Evolutionary conservation across 2,113 vertebrate genomes (phyloP), one percentile per base, ranked within the genome.

Genomic region (Pteronura brasiliensis): DNA sequence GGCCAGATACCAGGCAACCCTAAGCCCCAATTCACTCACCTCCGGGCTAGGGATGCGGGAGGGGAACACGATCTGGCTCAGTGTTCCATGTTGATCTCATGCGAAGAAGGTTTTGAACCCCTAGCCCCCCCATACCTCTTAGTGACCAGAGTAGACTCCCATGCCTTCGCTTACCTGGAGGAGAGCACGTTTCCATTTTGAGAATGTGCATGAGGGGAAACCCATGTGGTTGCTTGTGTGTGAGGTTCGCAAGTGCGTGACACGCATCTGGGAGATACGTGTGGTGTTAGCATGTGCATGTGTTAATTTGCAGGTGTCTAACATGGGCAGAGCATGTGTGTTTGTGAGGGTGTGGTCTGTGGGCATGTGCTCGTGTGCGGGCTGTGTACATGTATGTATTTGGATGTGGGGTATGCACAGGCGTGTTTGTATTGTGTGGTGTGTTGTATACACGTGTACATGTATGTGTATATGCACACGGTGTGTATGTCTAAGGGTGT

Each of bases 21-120:
- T 6, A 4, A 18, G 2, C 18, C n/a, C 52, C 42, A 1, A 6
- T 10, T 13, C 42, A 55, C 13, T 65, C 6, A 29, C 27, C 44
- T 44, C 0, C 20, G 0, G 34, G 12, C 67, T 6, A 67, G 18
- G 27, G 21, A 9, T 36, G 11, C 7, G 2, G 55, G 36, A 14
- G 18, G 20, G 29, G 39, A 27, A 61, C 23, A 25, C 17, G 27
- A 36, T 34, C 74, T 8, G 34, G 34, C 5, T 29, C 23, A 44
- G 27, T 9, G 1, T 5, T 57, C 36, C 31, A 31, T 1, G 2
- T 23, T 0, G 13, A 31, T 18, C 12, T 39, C 27, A 0, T 6
- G 3, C 6, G 25, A 59, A 1, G 67, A 29, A 4, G 27, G 10
- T 15, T 20, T 9, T 67, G 47, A 9, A 17, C 14, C 6, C 0